phyloP scores from a whole-genome alignment of 2,888 invertebrate genomes.

The Drosophila helvetica region DNA sequence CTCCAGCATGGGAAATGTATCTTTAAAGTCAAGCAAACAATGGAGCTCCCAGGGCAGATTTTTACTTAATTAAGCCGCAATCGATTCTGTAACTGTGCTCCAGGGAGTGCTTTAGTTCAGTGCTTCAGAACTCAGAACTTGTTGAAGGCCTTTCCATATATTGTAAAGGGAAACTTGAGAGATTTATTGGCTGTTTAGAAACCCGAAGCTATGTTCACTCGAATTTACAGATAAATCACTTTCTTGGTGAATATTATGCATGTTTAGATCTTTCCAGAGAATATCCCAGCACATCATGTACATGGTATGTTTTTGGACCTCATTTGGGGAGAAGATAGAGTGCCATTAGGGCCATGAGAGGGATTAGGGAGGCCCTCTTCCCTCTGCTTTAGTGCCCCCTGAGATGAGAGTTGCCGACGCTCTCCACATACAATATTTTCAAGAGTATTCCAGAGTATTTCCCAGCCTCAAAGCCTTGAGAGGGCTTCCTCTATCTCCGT shows the following conservation, averaged over 20 bases:
- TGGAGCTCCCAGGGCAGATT: not conserved
- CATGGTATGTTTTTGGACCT: not conserved
- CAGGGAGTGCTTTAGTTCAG: not conserved
- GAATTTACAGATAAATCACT: not conserved
- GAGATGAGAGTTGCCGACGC: not conserved
- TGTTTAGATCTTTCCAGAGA: no score
- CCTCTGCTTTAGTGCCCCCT: not conserved
- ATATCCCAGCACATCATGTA: not conserved
- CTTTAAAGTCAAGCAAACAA: constrained; percentile 27
- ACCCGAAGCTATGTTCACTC: not conserved
- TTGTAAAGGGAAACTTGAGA: not conserved
- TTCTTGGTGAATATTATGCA: no score
- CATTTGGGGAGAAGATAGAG: not conserved
- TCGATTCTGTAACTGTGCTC: constrained; percentile 12
- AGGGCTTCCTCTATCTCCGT: not conserved
- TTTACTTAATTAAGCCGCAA: constrained; percentile 28
- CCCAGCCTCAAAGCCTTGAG: not conserved
- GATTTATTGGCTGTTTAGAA: not conserved
- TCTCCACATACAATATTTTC: not conserved
- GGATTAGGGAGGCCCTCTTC: not conserved
- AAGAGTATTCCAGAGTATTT: not conserved
- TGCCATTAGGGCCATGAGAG: not conserved
- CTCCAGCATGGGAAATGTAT: constrained; percentile 10
- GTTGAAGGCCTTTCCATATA: not conserved
- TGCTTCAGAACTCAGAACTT: not conserved